These are phyloP conservation scores for Capreolus pygargus DNA, from an alignment of 2,113 vertebrate species.

Conservation along the genomic window DNA sequence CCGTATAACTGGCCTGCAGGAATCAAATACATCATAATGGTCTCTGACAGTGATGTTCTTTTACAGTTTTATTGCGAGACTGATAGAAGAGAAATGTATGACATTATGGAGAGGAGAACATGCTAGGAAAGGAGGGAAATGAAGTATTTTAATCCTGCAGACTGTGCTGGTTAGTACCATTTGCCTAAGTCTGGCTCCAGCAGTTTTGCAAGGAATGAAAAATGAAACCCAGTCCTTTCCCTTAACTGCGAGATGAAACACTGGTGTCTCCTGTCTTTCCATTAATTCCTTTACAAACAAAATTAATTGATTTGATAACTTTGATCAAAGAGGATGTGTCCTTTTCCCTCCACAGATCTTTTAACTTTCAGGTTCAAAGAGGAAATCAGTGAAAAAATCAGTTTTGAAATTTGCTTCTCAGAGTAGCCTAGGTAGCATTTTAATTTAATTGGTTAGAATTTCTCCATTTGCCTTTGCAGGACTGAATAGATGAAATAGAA, in stretches of 20 bases:
- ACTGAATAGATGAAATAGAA: constrained; percentile 51
- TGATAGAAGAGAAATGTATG: background rate
- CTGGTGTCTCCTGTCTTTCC: background rate
- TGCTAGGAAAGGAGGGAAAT: background rate
- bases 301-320: constrained; percentile 41
- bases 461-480: constrained; percentile 58
- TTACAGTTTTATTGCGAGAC: background rate
- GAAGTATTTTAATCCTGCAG: background rate
- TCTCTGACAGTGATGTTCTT: background rate
- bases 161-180: background rate
- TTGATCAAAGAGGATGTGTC: constrained; percentile 26
- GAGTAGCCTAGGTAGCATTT: constrained; percentile 22
- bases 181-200: background rate
- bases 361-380: constrained; percentile 47
- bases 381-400: constrained; percentile 49
- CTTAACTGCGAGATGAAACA: background rate
- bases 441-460: constrained; percentile 63
- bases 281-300: constrained; percentile 47
- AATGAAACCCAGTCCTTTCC: background rate
- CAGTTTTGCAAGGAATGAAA: background rate
- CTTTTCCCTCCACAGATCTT: background rate
- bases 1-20: background rate
- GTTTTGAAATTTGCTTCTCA: constrained; percentile 32
- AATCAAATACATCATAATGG: background rate
- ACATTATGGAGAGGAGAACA: background rate